Percentiles rank a stretch among this genome's conserved stretches.
These are phyloP conservation scores for Pterobdella sp. DNA, from an alignment of 2,888 invertebrate genomes.

Conservation along the genomic window DNA sequence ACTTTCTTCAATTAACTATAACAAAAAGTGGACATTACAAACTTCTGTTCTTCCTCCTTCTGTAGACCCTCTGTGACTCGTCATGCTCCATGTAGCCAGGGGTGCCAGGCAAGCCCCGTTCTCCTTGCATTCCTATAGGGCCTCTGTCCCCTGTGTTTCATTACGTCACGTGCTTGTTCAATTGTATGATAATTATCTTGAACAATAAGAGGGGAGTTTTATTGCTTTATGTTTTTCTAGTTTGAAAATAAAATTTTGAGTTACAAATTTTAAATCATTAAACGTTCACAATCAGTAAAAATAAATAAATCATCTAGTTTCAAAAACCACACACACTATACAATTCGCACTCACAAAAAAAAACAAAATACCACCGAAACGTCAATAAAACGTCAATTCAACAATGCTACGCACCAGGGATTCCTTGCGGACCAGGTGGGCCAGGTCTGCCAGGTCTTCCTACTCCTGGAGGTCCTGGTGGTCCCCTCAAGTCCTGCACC, in stretches of 20 bases:
- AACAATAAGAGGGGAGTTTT: too few species aligned
- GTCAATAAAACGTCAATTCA: too few species aligned
- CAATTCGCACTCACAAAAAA: too few species aligned
- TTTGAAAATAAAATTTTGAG: too few species aligned
- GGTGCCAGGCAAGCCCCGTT: conserved; percentile 26
- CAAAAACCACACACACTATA: too few species aligned
- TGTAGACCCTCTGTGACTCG: conserved; percentile 1
- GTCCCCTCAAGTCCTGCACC: conserved; percentile 59
- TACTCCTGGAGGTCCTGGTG: conserved; percentile 62
- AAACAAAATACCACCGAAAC: too few species aligned
- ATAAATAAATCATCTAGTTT: background rate
- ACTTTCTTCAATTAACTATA: too few species aligned
- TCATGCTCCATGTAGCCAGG: conserved; percentile 23
- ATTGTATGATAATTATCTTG: too few species aligned
- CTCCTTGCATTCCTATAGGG: conserved; percentile 57
- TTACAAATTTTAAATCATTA: too few species aligned
- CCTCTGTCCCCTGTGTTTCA: conserved; percentile 48
- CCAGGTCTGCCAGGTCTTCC: conserved; percentile 61
- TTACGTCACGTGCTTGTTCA: background rate
- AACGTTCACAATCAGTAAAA: too few species aligned
- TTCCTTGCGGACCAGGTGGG: conserved; percentile 53
- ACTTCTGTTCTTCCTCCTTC: conserved; percentile 3
- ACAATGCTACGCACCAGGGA: conserved; percentile 50
- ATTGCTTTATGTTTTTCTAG: too few species aligned
- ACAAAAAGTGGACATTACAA: too few species aligned